Base-by-base conservation (phyloP, 2,113 vertebrate species). In the Chaetodon trifascialis region DNA sequence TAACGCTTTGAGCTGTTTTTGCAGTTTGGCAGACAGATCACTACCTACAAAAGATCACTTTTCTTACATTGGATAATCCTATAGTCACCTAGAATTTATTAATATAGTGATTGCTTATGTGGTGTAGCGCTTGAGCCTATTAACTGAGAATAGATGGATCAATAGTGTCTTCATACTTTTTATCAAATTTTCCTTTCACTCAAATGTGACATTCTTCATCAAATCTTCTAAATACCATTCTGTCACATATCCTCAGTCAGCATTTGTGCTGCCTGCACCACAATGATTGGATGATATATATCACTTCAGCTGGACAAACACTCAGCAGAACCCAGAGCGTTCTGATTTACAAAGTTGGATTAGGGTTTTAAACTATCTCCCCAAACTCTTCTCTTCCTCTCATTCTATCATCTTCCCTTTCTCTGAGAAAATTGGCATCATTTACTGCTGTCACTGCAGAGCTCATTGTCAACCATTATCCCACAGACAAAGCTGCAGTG, bases 401-500 rank as follows among this genome's bases (percentile, higher is more conserved):
- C 60, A 7, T 82, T 72, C 60, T 67, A 54, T 87, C 73, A 23
- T 56, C 66, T 71, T 52, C 72, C 76, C 38, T 74, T 73, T 87
- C 60, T 79, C 40, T 0, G 68, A 76, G 70, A 75, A 86, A 90
- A 88, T 76, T 90, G 86, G 79, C 80, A 82, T 86, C 80, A 80
- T 89, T 92, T 91, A 86, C 65, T 91, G 92, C 88, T 89, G 74
- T 82, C 86, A 86, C 82, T 62, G 55, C 83, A 71, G 51, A 82
- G 85, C 83, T 90, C 65, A 78, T 88, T 93, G 83, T 88, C 86
- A 58, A 47, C 87, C 38, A 76, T 93, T 88, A 92, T 92, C 76
- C 58, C 66, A 40, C 84, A 86, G 88, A 93, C 91, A 94, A 93
- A 91, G 88, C 91, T 89, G 83, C 90, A 72, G 21, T 92, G 91